Evolutionary conservation across 2,113 vertebrate species (phyloP).

Genomic region (Otolemur garnettii): DNA sequence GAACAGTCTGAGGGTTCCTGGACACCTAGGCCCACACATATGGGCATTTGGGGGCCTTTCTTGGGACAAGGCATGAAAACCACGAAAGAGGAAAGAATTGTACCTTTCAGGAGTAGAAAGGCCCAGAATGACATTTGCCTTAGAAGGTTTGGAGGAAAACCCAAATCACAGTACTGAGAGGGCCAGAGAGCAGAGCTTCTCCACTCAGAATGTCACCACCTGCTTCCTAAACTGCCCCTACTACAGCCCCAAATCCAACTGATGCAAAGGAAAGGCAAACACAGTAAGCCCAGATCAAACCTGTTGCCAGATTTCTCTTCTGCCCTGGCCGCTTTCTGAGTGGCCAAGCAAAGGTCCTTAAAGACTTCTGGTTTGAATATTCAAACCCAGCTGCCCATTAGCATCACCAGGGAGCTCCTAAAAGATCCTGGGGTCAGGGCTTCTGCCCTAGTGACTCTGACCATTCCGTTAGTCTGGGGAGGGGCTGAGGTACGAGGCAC

Average conservation of each 20-base stretch:
- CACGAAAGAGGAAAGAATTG: not conserved
- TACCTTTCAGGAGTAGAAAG: not conserved
- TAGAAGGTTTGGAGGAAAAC: not conserved
- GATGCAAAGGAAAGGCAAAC: not conserved
- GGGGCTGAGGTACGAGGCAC: not conserved
- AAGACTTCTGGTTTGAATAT: not conserved
- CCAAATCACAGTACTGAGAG: not conserved
- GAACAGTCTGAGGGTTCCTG: not conserved
- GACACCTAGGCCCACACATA: too few relatives aligned
- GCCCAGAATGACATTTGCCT: not conserved
- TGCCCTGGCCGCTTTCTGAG: not conserved
- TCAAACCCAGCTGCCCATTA: not conserved
- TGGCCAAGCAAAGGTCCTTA: not conserved
- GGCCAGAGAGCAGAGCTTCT: not conserved
- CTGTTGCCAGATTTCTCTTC: not conserved
- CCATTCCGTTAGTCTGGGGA: fast-evolving
- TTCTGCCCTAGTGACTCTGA: not conserved
- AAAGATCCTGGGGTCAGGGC: not conserved
- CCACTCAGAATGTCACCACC: not conserved
- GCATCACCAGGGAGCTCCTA: not conserved
- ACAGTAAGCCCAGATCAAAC: not conserved
- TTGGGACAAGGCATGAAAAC: not conserved
- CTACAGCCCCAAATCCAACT: not conserved
- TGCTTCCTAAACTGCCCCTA: fast-evolving
- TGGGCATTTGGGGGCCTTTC: not conserved